phyloP scores from a whole-genome alignment of 1,140 invertebrate species.

The Stegodyphus mimosarum region DNA sequence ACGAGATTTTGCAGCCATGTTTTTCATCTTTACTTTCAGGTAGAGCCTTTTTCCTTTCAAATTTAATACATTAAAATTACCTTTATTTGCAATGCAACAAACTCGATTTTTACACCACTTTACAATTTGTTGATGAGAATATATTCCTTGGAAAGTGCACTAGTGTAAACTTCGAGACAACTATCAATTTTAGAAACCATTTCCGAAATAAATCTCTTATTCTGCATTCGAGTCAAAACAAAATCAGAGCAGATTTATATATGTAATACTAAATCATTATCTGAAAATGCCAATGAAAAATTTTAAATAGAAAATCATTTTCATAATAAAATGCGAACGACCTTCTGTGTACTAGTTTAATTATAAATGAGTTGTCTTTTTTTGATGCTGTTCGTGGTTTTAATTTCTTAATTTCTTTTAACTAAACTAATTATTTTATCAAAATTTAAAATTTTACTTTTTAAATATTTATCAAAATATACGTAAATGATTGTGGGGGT shows the following conservation, averaged over 20 bases:
- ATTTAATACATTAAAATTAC: not conserved
- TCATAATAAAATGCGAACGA: too few species aligned
- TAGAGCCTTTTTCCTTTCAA: not conserved
- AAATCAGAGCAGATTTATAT: not conserved
- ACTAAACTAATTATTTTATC: too few species aligned
- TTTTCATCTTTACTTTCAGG: not conserved
- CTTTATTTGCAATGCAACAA: not conserved
- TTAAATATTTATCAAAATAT: too few species aligned
- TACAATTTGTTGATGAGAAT: not conserved
- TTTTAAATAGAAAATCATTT: too few species aligned
- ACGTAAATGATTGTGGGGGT: too few species aligned
- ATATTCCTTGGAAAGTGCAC: not conserved
- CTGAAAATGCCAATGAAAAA: too few species aligned
- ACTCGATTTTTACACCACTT: not conserved
- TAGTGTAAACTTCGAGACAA: not conserved
- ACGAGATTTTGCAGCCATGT: not conserved
- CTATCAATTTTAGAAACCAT: not conserved
- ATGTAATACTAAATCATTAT: too few species aligned
- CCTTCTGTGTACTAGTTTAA: too few species aligned
- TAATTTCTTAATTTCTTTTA: too few species aligned
- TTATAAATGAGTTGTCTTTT: too few species aligned
- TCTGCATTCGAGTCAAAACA: not conserved
- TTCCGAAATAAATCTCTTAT: not conserved
- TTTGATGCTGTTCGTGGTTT: too few species aligned
- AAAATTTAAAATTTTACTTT: too few species aligned